Base-by-base conservation (phyloP, 2,888 invertebrate genomes). In the Drosophila yooni region DNA sequence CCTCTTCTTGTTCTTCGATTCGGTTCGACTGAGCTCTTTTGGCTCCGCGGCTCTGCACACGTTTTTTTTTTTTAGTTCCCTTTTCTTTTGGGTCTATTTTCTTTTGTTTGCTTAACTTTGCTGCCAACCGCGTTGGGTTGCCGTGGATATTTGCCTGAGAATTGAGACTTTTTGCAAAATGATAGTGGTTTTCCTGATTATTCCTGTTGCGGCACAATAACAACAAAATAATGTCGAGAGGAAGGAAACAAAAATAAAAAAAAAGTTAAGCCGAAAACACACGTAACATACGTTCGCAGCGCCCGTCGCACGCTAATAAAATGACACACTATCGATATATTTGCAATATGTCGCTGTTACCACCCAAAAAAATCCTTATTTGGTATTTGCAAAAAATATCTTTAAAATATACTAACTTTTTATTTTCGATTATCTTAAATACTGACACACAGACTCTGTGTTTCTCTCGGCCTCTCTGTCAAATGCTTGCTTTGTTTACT, bases 251-350 rank as follows among this genome's bases (percentile, higher is more conserved):
- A 86, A 31, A 67, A 68, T 57, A 54, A 68, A 85, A 57, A 54
- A 60, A 65, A 79, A 75, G 64, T 79, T 73, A 70, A 79, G 89
- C 84, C 89, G 87, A 85, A 88, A 85, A 84, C 86, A 85, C 88
- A 85, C 85, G 89, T 88, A 88, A 88, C 83, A 86, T 88, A 81
- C 79, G 79, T 77, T 77, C 74, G 74, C 63, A 77, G 74, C 74
- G 78, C 64, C 70, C 77, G 79, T 77, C 80, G 76, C 76, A 80
- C 81, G 78, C 80, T 80, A 73, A 79, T 72, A 76, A 79, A 80
- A 43, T 76, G 27, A 56, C 36, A 59, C 11, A 21, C 15, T 78
- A 78, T 80, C 80, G 78, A 80, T 78, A 79, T 21, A 40, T 59
- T 51, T 27, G 48, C 64, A 33, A 61, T 34, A 46, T 51, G 25